Conservation (phyloP, 2,888 invertebrate genomes). For the Alsophila aescularia region DNA sequence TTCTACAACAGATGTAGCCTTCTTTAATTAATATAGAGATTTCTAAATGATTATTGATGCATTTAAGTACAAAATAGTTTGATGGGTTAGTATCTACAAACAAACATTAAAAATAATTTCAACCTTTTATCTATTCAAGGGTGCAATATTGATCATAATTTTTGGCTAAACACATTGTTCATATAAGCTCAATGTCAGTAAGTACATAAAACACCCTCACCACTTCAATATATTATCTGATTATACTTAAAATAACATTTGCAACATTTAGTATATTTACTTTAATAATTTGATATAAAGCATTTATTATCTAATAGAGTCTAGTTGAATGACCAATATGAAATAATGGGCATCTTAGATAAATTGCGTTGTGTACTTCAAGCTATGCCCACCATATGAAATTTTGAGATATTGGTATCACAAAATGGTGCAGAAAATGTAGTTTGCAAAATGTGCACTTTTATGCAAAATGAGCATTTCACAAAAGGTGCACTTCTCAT, state of each 20-base stretch:
- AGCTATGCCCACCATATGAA: too few species aligned
- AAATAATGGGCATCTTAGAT: constrained; percentile 48
- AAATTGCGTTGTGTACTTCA: too few species aligned
- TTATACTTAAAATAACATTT: constrained; percentile 39
- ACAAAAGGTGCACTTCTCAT: too few species aligned
- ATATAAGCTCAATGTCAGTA: constrained; percentile 53
- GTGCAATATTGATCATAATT: constrained; percentile 62
- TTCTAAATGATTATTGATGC: constrained; percentile 69
- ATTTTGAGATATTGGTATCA: too few species aligned
- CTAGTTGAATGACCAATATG: constrained; percentile 38
- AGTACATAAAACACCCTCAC: constrained; percentile 49
- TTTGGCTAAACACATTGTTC: constrained; percentile 58
- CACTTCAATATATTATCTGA: constrained; percentile 47
- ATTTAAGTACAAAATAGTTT: constrained; percentile 62
- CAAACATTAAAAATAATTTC: constrained; percentile 65
- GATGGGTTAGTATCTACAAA: constrained; percentile 51
- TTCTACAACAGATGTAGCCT: constrained; percentile 73
- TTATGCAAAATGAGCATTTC: too few species aligned
- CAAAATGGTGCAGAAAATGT: too few species aligned
- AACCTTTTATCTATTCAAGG: constrained; percentile 59
- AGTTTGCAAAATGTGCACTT: too few species aligned
- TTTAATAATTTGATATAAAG: constrained; percentile 37
- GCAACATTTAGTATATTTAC: constrained; percentile 39
- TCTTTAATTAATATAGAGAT: constrained; percentile 65
- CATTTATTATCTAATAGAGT: constrained; percentile 31